Base-by-base conservation (phyloP, 2,797 vertebrate species). In the Natrix natrix region DNA sequence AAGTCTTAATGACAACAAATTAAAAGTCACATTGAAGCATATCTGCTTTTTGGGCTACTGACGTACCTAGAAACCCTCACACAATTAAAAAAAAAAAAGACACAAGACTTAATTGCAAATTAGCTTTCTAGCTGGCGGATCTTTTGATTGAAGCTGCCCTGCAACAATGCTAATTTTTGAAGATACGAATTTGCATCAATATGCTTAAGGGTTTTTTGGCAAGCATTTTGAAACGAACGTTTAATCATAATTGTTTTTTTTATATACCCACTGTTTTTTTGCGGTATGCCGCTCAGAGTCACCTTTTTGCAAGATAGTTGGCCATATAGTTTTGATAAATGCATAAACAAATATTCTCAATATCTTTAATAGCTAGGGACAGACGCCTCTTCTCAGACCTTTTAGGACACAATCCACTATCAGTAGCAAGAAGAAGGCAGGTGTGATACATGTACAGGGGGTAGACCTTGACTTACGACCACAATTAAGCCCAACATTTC, bases 1-100 rank as follows among this genome's bases (percentile, higher is more conserved):
- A 59, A 93, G 91, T 86, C 90, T 93, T 96, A 94, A 95, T 94
- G 94, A 94, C 86, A 95, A 90, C 57, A 94, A 93, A 87, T 69
- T 0, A 0, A 28, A 92, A 96, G 94, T 63, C 52, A 54, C 24
- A 52, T 10, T 63, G 37, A 26, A 86, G 63, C 13, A 7, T 12
- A 57, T 48, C 48, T 61, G 26, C 78, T 90, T 87, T 88, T 92
- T 89, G 94, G 93, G 89, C 90, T 93, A 32, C 66, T 92, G n/a
- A 87, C 86, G 28, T 90, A 90, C 22, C 86, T 66, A 94, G 94
- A 92, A 56, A 96, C 56, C 66, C 52, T 78, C n/a, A 32, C 20
- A 20, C 52, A 74, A 69, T 69, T 17, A 17, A 32, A 74, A 69
- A 63, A 60, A 59, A 5, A 24, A 26, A 61, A 24, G 2, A 8